These are phyloP conservation scores for Lampris megalopsis DNA, from an alignment of 2,113 vertebrate species.

Conservation along the genomic window DNA sequence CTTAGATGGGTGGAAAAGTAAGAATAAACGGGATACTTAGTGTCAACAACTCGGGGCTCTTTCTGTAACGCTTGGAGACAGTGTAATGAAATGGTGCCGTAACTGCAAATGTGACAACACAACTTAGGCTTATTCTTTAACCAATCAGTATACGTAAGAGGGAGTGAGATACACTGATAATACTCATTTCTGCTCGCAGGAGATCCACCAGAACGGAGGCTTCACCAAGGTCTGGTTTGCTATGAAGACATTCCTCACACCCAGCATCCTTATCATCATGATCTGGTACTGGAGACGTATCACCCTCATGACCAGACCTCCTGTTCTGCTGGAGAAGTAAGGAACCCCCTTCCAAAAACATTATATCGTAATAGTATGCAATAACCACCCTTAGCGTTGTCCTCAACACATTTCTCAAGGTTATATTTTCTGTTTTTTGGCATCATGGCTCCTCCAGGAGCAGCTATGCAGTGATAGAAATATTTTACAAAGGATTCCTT, in stretches of 20 bases:
- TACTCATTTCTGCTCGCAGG: constrained; percentile 67
- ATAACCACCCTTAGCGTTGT: not conserved
- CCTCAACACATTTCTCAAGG: too few species aligned
- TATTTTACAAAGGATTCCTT: not conserved
- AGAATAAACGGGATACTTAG: too few species aligned
- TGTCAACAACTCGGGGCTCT: too few species aligned
- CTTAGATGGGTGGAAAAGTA: too few species aligned
- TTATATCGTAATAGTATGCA: not conserved
- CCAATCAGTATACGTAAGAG: not conserved
- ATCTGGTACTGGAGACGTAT: constrained; percentile 99
- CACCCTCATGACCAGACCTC: constrained; percentile 91
- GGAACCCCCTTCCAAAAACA: constrained; percentile 38
- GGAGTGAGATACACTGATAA: not conserved
- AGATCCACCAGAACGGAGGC: constrained; percentile 97
- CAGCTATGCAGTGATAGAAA: not conserved
- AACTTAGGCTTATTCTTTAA: too few species aligned
- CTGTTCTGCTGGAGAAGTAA: constrained; percentile 98
- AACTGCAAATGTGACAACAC: too few species aligned
- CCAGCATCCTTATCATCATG: constrained; percentile 96
- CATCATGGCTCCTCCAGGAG: too few species aligned
- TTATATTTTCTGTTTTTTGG: too few species aligned
- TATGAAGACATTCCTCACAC: constrained; percentile 99
- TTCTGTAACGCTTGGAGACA: too few species aligned
- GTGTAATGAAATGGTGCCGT: too few species aligned
- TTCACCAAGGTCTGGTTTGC: constrained; percentile 99